These are phyloP conservation scores for Stercorarius parasiticus DNA, from an alignment of 2,113 vertebrate species.

Conservation along the genomic window DNA sequence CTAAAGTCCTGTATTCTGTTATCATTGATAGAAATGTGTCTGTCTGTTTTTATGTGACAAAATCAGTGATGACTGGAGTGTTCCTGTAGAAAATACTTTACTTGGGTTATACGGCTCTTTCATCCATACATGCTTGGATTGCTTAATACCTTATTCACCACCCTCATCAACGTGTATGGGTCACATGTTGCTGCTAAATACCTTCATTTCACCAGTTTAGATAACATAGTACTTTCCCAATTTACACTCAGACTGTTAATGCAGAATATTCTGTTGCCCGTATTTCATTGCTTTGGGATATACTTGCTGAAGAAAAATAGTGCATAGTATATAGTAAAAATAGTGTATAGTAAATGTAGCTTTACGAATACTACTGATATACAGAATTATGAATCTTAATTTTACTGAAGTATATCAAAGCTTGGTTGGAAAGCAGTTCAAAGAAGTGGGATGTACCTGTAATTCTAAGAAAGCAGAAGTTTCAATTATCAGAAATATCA, in stretches of 20 bases:
- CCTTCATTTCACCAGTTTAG: neutral
- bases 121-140: neutral
- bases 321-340: neutral
- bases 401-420: neutral
- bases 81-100: neutral
- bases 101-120: neutral
- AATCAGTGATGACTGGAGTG: neutral
- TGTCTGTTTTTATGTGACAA: neutral
- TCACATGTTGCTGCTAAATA: neutral
- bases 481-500: neutral
- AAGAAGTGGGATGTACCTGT: neutral
- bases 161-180: neutral
- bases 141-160: neutral
- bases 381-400: neutral
- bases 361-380: neutral
- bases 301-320: neutral
- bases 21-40: neutral
- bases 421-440: neutral
- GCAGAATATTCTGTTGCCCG: rapidly evolving
- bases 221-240: neutral
- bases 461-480: neutral
- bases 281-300: neutral
- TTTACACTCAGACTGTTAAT: neutral
- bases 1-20: neutral
- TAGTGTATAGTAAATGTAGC: rapidly evolving